Base-by-base conservation (phyloP, 2,113 vertebrate genomes). In the Sakesphorus luctuosus region DNA sequence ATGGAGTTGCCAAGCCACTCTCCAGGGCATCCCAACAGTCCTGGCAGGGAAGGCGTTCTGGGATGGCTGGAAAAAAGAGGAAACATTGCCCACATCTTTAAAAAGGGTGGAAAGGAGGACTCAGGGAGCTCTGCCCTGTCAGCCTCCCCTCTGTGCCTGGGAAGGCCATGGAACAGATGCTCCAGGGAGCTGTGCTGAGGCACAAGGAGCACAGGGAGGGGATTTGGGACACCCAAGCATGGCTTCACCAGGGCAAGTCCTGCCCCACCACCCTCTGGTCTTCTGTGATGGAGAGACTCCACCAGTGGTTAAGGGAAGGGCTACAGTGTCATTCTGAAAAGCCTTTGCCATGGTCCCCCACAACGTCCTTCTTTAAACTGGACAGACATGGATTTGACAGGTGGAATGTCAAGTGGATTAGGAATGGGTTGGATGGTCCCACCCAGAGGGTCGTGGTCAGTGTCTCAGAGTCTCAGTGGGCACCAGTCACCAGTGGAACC, bases 331-430 rank as follows among this genome's bases (percentile, higher is more conserved):
- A 49, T 73, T 23, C 25, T 43, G 29, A 6, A 56, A 31, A 40
- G 40, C 49, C 58, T 43, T 18, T 21, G 11, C 21, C 31, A 73
- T 11, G 21, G 50, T 8, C 13, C 24, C 74, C 17, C 50, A 18
- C 20, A 18, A 3, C 31, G 36, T 24, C 36, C 59, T 44, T 69
- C 36, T 44, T 26, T 23, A 15, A 6, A 0, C 0, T 16, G 43
- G 9, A 65, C 17, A 38, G 18, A 47, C 13, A 43, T 3, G 25
- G 43, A 56, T 49, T 40, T 65, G 43, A 28, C 26, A 26, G 61
- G 38, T 43, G 38, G 28, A n/a, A 15, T 52, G 20, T 7, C 15
- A 3, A 0, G 7, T 35, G 59, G 11, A 23, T 50, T 7, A 33
- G 50, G 26, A 80, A 44, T 1, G 21, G 25, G 4, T 4, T 33